phyloP scores from a whole-genome alignment of 1,140 invertebrate species.

The Chironomus tepperi region DNA sequence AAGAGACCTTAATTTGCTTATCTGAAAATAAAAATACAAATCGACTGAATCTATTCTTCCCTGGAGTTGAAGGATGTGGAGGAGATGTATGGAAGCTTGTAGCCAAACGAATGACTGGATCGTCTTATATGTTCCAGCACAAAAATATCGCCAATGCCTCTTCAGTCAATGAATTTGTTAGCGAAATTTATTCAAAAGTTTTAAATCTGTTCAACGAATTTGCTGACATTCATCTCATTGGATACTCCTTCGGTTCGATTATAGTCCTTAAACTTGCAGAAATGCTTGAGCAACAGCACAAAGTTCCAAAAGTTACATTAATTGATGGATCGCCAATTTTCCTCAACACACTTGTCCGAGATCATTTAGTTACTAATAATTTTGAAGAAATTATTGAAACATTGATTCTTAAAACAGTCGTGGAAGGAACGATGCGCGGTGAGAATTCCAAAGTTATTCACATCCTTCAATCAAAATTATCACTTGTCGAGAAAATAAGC shows the following conservation, averaged over 20 bases:
- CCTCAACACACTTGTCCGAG: conserved; percentile 38
- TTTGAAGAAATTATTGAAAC: conserved; percentile 46
- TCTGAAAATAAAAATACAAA: conserved; percentile 36
- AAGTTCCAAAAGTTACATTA: conserved; percentile 44
- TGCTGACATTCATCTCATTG: conserved; percentile 48
- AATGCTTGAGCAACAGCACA: conserved; percentile 48
- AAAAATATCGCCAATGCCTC: not conserved
- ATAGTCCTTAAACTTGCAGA: conserved; percentile 47
- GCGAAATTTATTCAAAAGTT: conserved; percentile 31
- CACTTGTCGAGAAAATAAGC: conserved; percentile 30
- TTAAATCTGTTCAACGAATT: conserved; percentile 52
- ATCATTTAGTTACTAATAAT: conserved; percentile 31
- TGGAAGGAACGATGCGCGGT: conserved; percentile 45
- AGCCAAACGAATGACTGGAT: conserved; percentile 29
- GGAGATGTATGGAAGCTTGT: conserved; percentile 36
- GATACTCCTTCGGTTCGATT: conserved; percentile 54
- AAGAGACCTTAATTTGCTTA: conserved; percentile 34
- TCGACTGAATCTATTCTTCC: conserved; percentile 57
- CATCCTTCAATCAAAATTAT: not conserved
- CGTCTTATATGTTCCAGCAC: conserved; percentile 31
- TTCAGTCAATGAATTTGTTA: not conserved
- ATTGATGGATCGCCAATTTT: conserved; percentile 51
- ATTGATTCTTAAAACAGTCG: conserved; percentile 43
- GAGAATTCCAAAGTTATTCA: conserved; percentile 33
- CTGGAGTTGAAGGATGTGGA: conserved; percentile 70